Evolutionary conservation across 2,888 invertebrate species (phyloP).

Genomic region (Siphonodentalium dalli): DNA sequence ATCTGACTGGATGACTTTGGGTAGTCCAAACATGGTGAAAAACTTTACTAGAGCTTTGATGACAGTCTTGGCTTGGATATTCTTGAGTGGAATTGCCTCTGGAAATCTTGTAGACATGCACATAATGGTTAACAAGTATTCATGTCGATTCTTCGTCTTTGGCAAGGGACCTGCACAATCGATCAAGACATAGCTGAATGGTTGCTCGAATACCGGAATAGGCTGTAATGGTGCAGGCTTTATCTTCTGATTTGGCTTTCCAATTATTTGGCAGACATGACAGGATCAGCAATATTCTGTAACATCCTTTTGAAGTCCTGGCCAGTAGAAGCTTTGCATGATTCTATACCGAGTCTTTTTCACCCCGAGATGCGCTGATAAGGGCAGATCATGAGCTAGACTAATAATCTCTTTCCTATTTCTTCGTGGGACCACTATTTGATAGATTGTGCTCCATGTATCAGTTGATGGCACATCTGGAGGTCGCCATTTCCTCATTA

Average conservation of each 20-base stretch:
- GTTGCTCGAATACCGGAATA: slow-evolving; percentile 27
- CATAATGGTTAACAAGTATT: not conserved
- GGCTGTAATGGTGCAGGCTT: slow-evolving; percentile 17
- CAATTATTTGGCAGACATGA: slow-evolving; percentile 26
- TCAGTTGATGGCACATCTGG: slow-evolving; percentile 20
- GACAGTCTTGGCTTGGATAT: slow-evolving; percentile 27
- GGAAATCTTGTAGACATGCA: slow-evolving; percentile 20
- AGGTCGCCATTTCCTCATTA: slow-evolving; percentile 29
- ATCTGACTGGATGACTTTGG: slow-evolving; percentile 28
- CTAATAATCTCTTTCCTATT: slow-evolving; percentile 17
- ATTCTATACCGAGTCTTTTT: slow-evolving; percentile 23
- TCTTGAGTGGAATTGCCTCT: slow-evolving; percentile 35
- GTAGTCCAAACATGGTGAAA: slow-evolving; percentile 30
- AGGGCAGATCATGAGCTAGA: slow-evolving; percentile 25
- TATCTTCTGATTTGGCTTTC: slow-evolving; percentile 25
- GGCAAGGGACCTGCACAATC: slow-evolving; percentile 28
- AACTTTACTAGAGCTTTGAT: slow-evolving; percentile 27
- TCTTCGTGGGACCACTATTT: slow-evolving; percentile 23
- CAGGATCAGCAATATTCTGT: slow-evolving; percentile 16
- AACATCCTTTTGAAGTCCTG: slow-evolving; percentile 16
- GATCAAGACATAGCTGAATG: slow-evolving; percentile 21
- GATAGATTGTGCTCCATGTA: slow-evolving; percentile 21
- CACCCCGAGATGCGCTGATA: slow-evolving; percentile 27
- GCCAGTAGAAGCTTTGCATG: slow-evolving; percentile 24
- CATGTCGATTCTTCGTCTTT: slow-evolving; percentile 15